Base-by-base conservation (phyloP, 1,140 invertebrate species). In the Akabosia matsudoensis region DNA sequence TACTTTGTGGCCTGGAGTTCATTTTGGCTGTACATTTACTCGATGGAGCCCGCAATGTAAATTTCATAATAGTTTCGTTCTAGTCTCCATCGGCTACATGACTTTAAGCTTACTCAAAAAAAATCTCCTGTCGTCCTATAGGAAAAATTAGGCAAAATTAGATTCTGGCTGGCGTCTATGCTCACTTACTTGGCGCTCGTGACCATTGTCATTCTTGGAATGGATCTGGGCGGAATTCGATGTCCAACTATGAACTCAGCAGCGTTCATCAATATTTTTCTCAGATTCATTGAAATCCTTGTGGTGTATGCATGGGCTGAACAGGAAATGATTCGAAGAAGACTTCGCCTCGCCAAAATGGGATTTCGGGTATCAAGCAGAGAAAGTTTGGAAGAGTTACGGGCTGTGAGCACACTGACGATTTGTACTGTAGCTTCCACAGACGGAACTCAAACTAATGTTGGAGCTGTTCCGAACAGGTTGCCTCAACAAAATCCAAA, bases 151-250 rank as follows among this genome's bases (percentile, higher is more conserved):
- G 37, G 37, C 7, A 45, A 18, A 45, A 18, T 56, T 24, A 13
- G 54, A n/a, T 67, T 67, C 61, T 67, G 61, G 74, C 74, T 75
- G 16, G 30, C 33, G 1, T 70, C 74, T 2, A 75, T 75, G 74
- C 64, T 70, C 24, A 75, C 74, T 4, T 75, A 75, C 26, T 45
- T 75, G 34, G 22, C 18, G 22, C 34, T 75, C 26, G 51, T 70
- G 13, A 51, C 70, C 14, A 33, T 70, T 22, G 33, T 70, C 18
- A 70, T 75, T 16, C 13, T 70, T n/a, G 74, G 74, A 0, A 24
- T 75, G 22, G 52, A 70, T 24, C 31, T 70, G 13, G 34, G 61
- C 30, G 74, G 74, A 0, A 26, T 70, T 51, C 33, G 64, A 10
- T 70, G 30, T 30, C 74, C 61, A 18, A 45, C 67, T 26, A 37